These are phyloP conservation scores for Pluvianellus socialis DNA, from an alignment of 2,113 vertebrate species.

Conservation along the genomic window DNA sequence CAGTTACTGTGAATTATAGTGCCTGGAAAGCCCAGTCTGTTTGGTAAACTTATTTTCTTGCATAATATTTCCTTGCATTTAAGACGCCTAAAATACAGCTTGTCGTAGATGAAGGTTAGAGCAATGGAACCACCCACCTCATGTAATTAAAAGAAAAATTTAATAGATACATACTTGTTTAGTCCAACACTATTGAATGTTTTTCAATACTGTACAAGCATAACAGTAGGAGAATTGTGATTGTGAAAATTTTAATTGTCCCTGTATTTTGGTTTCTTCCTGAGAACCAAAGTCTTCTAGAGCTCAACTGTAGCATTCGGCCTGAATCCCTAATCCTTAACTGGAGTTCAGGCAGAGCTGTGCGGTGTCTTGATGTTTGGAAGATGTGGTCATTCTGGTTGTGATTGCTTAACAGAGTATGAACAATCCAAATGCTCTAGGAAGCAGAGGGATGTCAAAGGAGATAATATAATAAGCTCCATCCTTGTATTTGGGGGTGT, in stretches of 20 bases:
- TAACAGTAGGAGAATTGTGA: neutral
- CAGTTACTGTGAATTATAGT: slow-evolving; percentile 9
- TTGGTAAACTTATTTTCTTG: slow-evolving; percentile 23
- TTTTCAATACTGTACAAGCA: neutral
- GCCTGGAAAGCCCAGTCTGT: slow-evolving; percentile 12
- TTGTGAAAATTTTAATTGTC: neutral
- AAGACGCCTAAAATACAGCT: neutral
- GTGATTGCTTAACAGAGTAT: neutral
- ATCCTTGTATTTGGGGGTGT: neutral
- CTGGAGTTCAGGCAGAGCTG: slow-evolving; percentile 6
- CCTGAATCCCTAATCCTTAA: neutral
- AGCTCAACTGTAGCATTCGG: neutral
- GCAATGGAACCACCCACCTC: neutral
- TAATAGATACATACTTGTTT: neutral
- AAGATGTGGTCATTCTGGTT: neutral
- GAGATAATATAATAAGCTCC: neutral
- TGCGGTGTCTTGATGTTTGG: neutral
- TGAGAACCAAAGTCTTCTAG: slow-evolving; percentile 15
- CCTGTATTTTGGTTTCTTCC: neutral
- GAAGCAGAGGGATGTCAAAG: neutral
- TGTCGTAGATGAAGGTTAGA: neutral
- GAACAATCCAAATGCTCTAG: neutral
- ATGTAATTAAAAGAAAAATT: neutral
- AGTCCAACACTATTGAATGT: neutral
- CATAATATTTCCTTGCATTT: neutral